Conservation (phyloP, 2,888 invertebrate species). For the Chromoteleia sp. region DNA sequence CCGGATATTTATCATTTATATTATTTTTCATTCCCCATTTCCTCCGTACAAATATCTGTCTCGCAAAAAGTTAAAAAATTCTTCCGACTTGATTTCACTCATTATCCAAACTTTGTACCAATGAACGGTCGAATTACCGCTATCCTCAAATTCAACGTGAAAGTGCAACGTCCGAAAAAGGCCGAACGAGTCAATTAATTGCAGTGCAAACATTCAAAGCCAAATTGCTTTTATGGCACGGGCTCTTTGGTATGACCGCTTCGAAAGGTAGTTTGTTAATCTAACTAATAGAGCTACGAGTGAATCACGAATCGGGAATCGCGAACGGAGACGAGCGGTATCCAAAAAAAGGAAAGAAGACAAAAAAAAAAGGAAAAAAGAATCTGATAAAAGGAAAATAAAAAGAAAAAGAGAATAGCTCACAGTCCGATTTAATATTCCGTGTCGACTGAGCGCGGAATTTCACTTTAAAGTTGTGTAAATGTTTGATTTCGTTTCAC, state of each 20-base stretch:
- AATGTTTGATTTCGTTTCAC: slow-evolving; percentile 35
- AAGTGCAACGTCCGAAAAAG: slow-evolving; percentile 30
- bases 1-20: neutral
- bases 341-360: neutral
- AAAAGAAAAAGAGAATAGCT: slow-evolving; percentile 5
- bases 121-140: neutral
- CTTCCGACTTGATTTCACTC: neutral
- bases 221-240: slow-evolving; percentile 43
- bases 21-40: neutral
- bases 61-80: neutral
- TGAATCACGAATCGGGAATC: slow-evolving; percentile 18
- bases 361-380: slow-evolving; percentile 5
- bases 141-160: slow-evolving; percentile 11
- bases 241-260: slow-evolving; percentile 35
- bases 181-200: slow-evolving; percentile 31
- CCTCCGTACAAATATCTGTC: neutral
- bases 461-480: slow-evolving; percentile 30
- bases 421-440: slow-evolving; percentile 31
- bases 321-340: slow-evolving; percentile 8
- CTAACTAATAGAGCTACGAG: slow-evolving; percentile 31
- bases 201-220: slow-evolving; percentile 44
- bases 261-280: slow-evolving; percentile 46
- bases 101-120: neutral
- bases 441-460: slow-evolving; percentile 13
- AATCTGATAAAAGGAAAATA: neutral